phyloP scores from a whole-genome alignment of 2,113 vertebrate genomes.

The Semnornis frantzii region DNA sequence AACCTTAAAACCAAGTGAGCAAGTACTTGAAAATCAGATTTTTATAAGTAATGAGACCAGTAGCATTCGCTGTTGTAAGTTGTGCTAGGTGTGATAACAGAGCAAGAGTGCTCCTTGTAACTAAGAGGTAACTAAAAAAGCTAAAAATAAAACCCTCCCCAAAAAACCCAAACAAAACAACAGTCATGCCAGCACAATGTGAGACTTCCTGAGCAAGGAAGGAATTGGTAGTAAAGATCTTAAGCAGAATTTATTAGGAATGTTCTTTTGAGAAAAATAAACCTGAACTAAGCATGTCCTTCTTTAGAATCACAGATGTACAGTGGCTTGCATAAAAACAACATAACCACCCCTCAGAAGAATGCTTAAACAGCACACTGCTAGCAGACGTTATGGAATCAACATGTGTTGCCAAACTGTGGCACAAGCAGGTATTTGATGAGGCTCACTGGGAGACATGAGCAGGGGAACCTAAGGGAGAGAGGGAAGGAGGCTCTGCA shows the following conservation, averaged over 20 bases:
- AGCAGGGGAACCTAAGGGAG: background rate
- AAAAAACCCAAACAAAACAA: background rate
- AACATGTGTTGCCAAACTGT: background rate
- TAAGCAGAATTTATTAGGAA: background rate
- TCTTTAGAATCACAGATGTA: background rate
- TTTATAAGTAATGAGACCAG: background rate
- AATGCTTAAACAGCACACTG: background rate
- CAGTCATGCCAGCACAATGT: background rate
- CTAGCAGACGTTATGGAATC: background rate
- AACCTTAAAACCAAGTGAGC: background rate
- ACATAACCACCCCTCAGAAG: background rate
- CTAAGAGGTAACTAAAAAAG: background rate
- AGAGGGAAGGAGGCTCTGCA: background rate
- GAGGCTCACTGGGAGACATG: background rate
- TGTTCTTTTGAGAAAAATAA: background rate
- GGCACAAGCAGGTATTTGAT: background rate
- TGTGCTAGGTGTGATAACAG: background rate
- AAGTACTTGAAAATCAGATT: background rate
- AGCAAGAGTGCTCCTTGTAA: background rate
- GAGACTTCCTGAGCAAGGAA: slow-evolving; percentile 11
- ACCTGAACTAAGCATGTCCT: background rate
- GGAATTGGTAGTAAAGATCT: background rate
- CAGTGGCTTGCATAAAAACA: background rate
- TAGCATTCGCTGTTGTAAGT: background rate
- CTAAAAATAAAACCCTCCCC: background rate